These are phyloP conservation scores for Oligia strigilis DNA, from an alignment of 2,888 invertebrate species.

Conservation along the genomic window DNA sequence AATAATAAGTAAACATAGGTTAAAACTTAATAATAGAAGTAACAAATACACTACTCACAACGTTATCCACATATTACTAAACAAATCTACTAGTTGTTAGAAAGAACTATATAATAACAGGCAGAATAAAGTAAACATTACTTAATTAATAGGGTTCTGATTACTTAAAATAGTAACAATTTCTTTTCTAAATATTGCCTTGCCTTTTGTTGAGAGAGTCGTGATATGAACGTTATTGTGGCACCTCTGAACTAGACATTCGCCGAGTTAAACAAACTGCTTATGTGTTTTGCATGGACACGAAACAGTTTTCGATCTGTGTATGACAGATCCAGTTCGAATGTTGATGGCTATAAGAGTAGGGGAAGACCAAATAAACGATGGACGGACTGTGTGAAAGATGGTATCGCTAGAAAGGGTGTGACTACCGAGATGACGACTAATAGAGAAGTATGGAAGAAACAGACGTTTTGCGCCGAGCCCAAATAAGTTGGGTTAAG, in stretches of 20 bases:
- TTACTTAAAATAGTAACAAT: too few species aligned
- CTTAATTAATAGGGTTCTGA: too few species aligned
- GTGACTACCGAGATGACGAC: background rate
- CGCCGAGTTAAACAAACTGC: background rate
- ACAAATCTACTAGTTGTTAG: too few species aligned
- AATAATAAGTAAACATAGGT: too few species aligned
- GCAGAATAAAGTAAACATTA: too few species aligned
- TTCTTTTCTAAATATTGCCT: too few species aligned
- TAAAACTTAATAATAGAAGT: too few species aligned
- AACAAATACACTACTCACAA: too few species aligned
- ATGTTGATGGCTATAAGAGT: background rate
- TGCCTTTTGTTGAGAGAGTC: conserved; percentile 12
- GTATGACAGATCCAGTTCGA: background rate
- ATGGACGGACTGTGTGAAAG: background rate
- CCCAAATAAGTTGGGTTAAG: too few species aligned
- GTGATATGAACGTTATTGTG: background rate
- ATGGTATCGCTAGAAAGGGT: background rate
- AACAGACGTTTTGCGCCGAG: too few species aligned
- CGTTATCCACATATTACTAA: too few species aligned
- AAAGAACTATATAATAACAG: too few species aligned
- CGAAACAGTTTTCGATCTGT: background rate
- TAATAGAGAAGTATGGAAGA: background rate
- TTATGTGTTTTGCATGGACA: background rate
- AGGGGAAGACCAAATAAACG: background rate
- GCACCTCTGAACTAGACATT: background rate